Evolutionary conservation across 2,888 invertebrate species (phyloP).

Genomic region (Scaptomyza reducta): DNA sequence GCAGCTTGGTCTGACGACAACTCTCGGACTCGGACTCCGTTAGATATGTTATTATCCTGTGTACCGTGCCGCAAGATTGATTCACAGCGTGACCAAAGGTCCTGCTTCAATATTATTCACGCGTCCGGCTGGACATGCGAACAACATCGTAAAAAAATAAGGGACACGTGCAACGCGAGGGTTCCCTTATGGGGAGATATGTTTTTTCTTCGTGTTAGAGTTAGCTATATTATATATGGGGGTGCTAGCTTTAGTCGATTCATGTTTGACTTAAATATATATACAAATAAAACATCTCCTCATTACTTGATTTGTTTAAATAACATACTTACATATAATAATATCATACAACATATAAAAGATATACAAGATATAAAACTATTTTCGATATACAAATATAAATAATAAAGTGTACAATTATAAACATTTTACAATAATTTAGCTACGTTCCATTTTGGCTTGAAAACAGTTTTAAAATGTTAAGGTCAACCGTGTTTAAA

Average conservation of each 20-base stretch:
- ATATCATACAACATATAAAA: too few relatives aligned
- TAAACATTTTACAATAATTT: too few relatives aligned
- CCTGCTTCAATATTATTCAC: slow-evolving; percentile 76
- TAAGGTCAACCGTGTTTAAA: not conserved
- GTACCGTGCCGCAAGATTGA: slow-evolving; percentile 70
- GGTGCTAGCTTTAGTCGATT: too few relatives aligned
- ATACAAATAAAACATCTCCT: too few relatives aligned
- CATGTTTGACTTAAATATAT: too few relatives aligned
- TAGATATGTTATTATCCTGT: slow-evolving; percentile 66
- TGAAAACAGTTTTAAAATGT: not conserved
- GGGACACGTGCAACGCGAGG: slow-evolving; percentile 66
- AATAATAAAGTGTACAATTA: too few relatives aligned
- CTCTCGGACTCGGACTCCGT: slow-evolving; percentile 20
- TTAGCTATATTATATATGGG: not conserved
- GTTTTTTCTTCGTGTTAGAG: slow-evolving; percentile 11
- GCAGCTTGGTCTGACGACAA: slow-evolving; percentile 20
- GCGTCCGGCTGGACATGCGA: slow-evolving; percentile 71
- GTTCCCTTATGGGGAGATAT: slow-evolving; percentile 16
- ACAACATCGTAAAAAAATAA: slow-evolving; percentile 52
- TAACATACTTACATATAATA: too few relatives aligned
- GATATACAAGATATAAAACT: too few relatives aligned
- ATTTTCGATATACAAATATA: too few relatives aligned
- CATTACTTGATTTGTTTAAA: too few relatives aligned
- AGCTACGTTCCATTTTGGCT: not conserved
- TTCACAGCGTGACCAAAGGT: slow-evolving; percentile 80